Conservation (phyloP, 2,888 invertebrate genomes). For the Noctua janthina region DNA sequence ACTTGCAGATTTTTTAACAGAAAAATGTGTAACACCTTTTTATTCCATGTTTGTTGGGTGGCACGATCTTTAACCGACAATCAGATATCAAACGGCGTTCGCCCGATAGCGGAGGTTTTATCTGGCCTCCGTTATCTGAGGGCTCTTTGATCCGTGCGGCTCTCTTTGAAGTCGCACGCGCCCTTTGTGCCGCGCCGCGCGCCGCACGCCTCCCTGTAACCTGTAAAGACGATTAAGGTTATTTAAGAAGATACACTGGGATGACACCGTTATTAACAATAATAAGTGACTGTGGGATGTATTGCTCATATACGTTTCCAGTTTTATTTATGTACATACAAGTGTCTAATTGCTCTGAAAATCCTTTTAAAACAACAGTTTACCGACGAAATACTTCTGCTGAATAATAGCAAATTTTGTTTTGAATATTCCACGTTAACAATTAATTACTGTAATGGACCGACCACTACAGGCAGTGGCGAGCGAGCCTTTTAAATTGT, state of each 20-base stretch:
- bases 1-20: slow-evolving; percentile 64
- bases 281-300: background rate
- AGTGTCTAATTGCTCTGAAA: background rate
- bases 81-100: slow-evolving; percentile 84
- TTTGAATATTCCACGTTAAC: slow-evolving; percentile 21
- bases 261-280: slow-evolving; percentile 72
- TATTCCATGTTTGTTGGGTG: slow-evolving; percentile 71
- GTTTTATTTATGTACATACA: background rate
- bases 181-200: slow-evolving; percentile 78
- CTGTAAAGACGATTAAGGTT: slow-evolving; percentile 81
- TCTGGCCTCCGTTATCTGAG: slow-evolving; percentile 80
- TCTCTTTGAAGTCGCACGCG: slow-evolving; percentile 81
- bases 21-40: slow-evolving; percentile 77
- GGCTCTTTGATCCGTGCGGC: slow-evolving; percentile 81
- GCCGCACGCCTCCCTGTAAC: slow-evolving; percentile 68
- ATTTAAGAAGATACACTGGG: slow-evolving; percentile 65
- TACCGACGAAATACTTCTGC: background rate
- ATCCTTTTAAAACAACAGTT: slow-evolving; percentile 16
- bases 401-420: slow-evolving; percentile 19
- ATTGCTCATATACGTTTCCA: background rate
- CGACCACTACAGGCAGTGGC: slow-evolving; percentile 9
- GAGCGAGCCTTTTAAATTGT: slow-evolving; percentile 38
- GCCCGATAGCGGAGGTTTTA: slow-evolving; percentile 79
- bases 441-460: slow-evolving; percentile 34
- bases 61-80: slow-evolving; percentile 82